Conservation (phyloP, 2,797 vertebrate genomes). For the Eospalax fontanierii region DNA sequence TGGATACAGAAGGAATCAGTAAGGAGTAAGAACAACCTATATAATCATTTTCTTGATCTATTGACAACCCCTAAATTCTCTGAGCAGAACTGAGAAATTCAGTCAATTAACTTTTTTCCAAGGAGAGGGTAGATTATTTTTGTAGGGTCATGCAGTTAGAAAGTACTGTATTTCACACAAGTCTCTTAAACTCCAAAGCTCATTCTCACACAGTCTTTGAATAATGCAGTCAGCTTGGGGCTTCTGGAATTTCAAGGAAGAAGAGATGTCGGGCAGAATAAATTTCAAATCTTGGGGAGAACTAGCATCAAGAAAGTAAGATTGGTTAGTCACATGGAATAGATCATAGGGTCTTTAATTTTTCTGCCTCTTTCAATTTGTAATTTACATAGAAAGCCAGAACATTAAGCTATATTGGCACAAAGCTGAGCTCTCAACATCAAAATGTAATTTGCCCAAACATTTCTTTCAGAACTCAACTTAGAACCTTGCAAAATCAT, state of each 20-base stretch:
- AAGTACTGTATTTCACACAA: neutral
- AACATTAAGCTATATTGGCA: constrained; percentile 43
- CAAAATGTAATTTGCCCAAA: neutral
- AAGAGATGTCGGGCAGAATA: constrained; percentile 38
- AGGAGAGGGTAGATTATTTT: neutral
- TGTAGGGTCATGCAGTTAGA: neutral
- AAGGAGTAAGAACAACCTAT: neutral
- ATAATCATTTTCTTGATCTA: neutral
- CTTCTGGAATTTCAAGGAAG: constrained; percentile 10
- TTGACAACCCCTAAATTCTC: neutral
- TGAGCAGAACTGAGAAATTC: neutral
- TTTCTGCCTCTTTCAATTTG: neutral
- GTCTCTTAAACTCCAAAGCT: constrained; percentile 42
- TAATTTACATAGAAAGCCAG: neutral
- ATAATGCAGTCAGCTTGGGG: neutral
- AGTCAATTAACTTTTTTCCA: neutral
- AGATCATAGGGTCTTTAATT: neutral
- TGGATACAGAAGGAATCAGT: neutral
- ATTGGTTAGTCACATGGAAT: neutral
- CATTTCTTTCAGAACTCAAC: neutral
- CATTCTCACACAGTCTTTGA: neutral
- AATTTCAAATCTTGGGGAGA: neutral
- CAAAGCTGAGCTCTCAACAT: neutral
- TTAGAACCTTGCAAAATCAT: neutral
- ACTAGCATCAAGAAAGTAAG: neutral